Base-by-base conservation (phyloP, 2,113 vertebrate genomes). In the Asarcornis scutulata region DNA sequence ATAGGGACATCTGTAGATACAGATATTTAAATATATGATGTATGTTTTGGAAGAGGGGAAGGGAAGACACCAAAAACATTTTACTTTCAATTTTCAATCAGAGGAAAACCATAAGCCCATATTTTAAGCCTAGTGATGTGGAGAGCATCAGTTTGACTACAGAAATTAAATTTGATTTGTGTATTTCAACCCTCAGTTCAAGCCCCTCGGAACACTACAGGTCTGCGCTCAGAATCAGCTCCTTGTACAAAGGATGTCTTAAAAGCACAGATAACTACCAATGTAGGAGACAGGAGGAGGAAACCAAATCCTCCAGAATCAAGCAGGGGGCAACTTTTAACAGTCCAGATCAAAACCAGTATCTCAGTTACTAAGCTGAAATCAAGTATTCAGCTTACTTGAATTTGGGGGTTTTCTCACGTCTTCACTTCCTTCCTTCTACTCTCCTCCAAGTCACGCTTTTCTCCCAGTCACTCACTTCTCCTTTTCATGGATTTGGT, bases 41-140 rank as follows among this genome's bases (percentile, higher is more conserved):
- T 31, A 38, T 11, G 44, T 67, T 83, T 86, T 66, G 5, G 34
- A 68, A 26, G 1, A 0, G 18, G 21, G 4, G 3, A 56, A 46
- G 32, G 20, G 55, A 64, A 16, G 25, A 69, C 29, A 69, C 79
- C 1, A 3, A 83, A 79, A 38, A 67, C 8, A 31, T 88, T 87
- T 94, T 86, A 34, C n/a, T 71, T 85, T 44, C 11, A 27, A 84
- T 86, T 82, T 85, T 38, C 58, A 71, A 5, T 68, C n/a, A 34
- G 23, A 75, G 86, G 18, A 64, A 93, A 74, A 27, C 11, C 12
- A 11, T 23, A 36, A 50, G 40, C 23, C 68, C 8, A 4, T 68
- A 71, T 91, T 91, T 86, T 69, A 88, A 79, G 9, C 60, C 60
- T 62, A 31, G 26, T 50, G 44, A 14, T 81, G 73, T 91, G 81